Evolutionary conservation across 2,888 invertebrate genomes (phyloP), one percentile per base, ranked within the genome.

Genomic region (Tinea semifulvella): DNA sequence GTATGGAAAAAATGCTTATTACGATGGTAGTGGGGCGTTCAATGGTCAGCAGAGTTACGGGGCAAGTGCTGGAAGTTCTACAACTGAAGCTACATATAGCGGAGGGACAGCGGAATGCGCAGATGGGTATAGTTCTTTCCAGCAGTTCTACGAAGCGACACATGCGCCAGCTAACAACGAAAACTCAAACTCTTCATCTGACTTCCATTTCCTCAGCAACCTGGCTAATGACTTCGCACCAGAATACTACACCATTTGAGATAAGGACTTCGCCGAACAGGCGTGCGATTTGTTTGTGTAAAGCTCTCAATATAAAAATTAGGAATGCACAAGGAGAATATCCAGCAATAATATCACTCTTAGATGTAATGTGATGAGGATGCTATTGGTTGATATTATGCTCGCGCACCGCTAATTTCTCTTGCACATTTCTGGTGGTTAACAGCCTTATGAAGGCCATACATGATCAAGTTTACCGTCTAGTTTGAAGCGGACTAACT

Each of bases 171-270:
- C 80, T 26, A 52, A 55, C 44, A 87, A 90, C 42, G 92, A 93
- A 58, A 92, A 92, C 72, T 92, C 92, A 56, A 94, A 93, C 67
- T 92, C 92, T 65, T 94, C 94, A n/a, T 93, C 94, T 20, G 95
- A 95, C 72, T 95, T 95, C 74, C 95, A 95, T 71, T 96, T 96
- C 68, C 84, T 96, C 50, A 93, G 94, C 74, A 95, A 92, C 68
- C 82, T 95, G 61, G 93, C 94, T 51, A 95, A 94, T 68, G 95
- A 95, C 68, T 95, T 94, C 68, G 92, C 92, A 14, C 94, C 94
- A 6, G 95, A 96, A 70, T 95, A 95, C 69, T 95, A 95, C 69
- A 82, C 81, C 65, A 82, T 82, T 73, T 82, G 82, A 82, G 81
- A 81, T 64, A 81, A 81, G 79, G 82, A 81, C 58, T 75, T 77